Percentiles rank a stretch among this genome's conserved stretches.
Conservation (phyloP, 2,888 invertebrate genomes). For the Microplitis deprimator region DNA sequence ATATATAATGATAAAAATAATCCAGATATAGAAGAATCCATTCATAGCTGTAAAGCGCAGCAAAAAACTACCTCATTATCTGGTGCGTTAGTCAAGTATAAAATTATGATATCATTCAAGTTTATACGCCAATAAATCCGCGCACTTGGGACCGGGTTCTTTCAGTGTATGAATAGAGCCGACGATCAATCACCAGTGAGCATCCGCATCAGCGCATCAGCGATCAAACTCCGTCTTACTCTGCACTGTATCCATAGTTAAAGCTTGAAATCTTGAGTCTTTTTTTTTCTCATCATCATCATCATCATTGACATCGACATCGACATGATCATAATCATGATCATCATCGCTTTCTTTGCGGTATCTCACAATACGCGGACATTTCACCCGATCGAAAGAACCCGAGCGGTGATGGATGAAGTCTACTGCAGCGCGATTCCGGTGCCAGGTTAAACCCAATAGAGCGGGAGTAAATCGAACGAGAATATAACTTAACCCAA, state of each 20-base stretch:
- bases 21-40: neutral
- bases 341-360: constrained; percentile 11
- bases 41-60: too few relatives aligned
- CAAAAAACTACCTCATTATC: constrained; percentile 19
- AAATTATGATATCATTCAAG: constrained; percentile 49
- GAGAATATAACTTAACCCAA: neutral
- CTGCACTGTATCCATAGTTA: constrained; percentile 11
- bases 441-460: constrained; percentile 27
- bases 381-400: constrained; percentile 26
- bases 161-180: constrained; percentile 31
- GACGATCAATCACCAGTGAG: constrained; percentile 50
- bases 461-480: constrained; percentile 27
- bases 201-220: constrained; percentile 39
- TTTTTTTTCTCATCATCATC: constrained; percentile 27
- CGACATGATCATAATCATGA: constrained; percentile 24
- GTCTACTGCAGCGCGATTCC: constrained; percentile 41
- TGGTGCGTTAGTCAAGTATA: constrained; percentile 29
- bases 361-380: constrained; percentile 4
- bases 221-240: constrained; percentile 32
- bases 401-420: constrained; percentile 52
- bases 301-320: constrained; percentile 41
- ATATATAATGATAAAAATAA: neutral
- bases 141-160: constrained; percentile 32
- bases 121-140: constrained; percentile 49
- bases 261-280: constrained; percentile 19